Percentiles rank a stretch among this genome's conserved stretches.
Evolutionary conservation across 2,797 vertebrate species (phyloP).

Genomic region (Rousettus madagascariensis): DNA sequence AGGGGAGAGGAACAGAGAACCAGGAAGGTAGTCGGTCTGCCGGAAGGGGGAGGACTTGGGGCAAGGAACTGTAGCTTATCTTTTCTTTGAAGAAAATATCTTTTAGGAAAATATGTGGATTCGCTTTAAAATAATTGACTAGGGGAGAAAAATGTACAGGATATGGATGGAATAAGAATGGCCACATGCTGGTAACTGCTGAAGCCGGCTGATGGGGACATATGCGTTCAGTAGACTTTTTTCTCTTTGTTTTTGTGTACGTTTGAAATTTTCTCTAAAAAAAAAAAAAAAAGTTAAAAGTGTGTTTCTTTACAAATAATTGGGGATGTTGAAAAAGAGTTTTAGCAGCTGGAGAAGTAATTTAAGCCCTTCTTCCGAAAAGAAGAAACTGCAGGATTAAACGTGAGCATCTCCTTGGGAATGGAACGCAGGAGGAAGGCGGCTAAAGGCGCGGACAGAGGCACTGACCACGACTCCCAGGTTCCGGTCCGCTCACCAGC

Average conservation of each 20-base stretch:
- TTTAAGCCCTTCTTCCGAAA: not conserved
- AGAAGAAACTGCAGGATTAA: not conserved
- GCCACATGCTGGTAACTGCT: fast-evolving
- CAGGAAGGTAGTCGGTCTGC: not conserved
- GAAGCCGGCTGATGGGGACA: not conserved
- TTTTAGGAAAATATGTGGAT: not conserved
- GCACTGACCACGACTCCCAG: not conserved
- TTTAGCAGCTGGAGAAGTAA: not conserved
- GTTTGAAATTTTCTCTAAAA: not conserved
- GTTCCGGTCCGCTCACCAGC: not conserved
- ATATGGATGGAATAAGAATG: not conserved
- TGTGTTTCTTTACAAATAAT: slow-evolving; percentile 2
- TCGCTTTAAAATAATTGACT: not conserved
- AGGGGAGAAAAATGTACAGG: not conserved
- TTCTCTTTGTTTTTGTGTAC: not conserved
- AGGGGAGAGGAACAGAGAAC: not conserved
- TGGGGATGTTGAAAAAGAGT: not conserved
- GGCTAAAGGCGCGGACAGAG: not conserved
- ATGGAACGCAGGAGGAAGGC: not conserved
- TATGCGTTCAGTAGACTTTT: not conserved
- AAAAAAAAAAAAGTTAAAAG: not conserved
- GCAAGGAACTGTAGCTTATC: not conserved
- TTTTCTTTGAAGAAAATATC: not conserved
- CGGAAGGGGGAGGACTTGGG: not conserved
- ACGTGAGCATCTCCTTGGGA: not conserved